Evolutionary conservation across 2,113 vertebrate genomes (phyloP).

Genomic region (Thomomys bottae): DNA sequence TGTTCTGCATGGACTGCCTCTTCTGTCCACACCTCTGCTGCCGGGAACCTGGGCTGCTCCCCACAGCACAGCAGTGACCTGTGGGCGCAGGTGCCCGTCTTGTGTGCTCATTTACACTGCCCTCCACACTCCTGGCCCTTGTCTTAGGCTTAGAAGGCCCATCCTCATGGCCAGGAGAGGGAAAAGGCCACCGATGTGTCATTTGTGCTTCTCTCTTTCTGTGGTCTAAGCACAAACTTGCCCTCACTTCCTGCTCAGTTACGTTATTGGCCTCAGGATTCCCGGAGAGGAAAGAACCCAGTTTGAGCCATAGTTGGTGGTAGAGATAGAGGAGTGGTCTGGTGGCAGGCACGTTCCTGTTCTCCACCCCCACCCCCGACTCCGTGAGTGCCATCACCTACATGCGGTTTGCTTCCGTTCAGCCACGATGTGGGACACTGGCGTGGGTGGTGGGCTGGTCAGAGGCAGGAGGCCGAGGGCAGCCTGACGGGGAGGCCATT

Average conservation of each 20-base stretch:
- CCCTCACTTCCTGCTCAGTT: not conserved
- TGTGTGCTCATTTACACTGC: too few species aligned
- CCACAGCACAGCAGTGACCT: too few species aligned
- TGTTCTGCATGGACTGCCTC: too few species aligned
- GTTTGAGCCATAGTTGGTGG: not conserved
- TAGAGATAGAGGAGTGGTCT: not conserved
- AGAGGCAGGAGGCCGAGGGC: too few species aligned
- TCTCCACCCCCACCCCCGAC: too few species aligned
- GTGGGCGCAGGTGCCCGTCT: too few species aligned
- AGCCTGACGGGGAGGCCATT: not conserved
- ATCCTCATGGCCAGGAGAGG: not conserved
- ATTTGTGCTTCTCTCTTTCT: not conserved
- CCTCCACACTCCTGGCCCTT: too few species aligned
- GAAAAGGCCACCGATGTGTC: not conserved
- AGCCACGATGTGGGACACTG: fast-evolving
- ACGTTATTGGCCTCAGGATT: not conserved
- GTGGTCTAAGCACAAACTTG: not conserved
- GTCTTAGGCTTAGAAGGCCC: not conserved
- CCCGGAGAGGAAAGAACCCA: not conserved
- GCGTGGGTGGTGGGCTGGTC: fast-evolving
- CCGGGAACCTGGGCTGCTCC: too few species aligned
- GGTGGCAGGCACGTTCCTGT: too few species aligned
- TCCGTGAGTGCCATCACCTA: fast-evolving
- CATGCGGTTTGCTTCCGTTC: not conserved
- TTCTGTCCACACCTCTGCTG: too few species aligned